phyloP scores from a whole-genome alignment of 2,113 vertebrate genomes.

The Sphaerodactylus townsendi region DNA sequence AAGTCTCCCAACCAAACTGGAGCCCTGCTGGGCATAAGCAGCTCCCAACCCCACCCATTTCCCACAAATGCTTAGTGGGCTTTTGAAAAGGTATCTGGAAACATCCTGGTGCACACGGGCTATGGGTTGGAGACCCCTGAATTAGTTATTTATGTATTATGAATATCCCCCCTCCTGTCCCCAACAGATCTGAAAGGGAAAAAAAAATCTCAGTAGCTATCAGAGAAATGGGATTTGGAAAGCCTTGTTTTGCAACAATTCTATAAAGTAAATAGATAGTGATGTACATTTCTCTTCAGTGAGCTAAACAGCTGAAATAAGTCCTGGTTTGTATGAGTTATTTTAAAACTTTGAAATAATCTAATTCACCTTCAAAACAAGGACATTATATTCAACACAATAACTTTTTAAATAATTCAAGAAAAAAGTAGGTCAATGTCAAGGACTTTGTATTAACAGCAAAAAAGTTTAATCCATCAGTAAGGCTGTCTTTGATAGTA shows the following conservation, averaged over 20 bases:
- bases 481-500: conserved; percentile 30
- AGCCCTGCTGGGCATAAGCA: no score
- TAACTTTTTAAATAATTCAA: conserved; percentile 70
- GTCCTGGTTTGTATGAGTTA: background rate
- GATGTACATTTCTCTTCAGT: background rate
- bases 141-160: no score
- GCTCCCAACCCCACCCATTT: no score
- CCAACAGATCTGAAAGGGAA: no score
- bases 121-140: no score
- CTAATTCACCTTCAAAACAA: conserved; percentile 53
- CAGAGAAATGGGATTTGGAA: no score
- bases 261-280: background rate
- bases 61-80: no score
- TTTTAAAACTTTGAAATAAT: conserved; percentile 49
- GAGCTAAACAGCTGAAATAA: conserved; percentile 31
- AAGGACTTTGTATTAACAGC: conserved; percentile 53
- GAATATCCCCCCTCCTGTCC: no score
- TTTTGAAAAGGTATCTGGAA: no score
- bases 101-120: no score
- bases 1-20: no score
- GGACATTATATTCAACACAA: conserved; percentile 56
- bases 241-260: background rate
- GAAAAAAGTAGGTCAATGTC: conserved; percentile 66
- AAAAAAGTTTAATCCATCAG: conserved; percentile 36
- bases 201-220: no score